Evolutionary conservation across 2,113 vertebrate genomes (phyloP), one percentile per base, ranked within the genome.

Genomic region (Cottus gobio): DNA sequence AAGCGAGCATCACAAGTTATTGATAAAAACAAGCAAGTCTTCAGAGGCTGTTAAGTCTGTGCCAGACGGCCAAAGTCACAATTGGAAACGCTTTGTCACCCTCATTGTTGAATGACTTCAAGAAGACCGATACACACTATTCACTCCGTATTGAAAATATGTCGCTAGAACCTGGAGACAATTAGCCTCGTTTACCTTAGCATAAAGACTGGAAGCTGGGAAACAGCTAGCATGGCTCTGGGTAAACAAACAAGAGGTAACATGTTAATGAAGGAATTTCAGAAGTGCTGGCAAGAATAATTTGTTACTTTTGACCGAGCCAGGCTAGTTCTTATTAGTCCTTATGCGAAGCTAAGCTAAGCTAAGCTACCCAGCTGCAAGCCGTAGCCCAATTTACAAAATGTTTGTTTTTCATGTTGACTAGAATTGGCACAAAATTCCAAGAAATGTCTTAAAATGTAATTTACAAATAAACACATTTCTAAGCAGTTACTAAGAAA

Each of bases 381-480:
- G 54, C 44, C 31, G 42, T 71, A 58, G 30, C 10, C 24, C 11
- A 44, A 62, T 2, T 52, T 37, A 71, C 12, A 0, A 67, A 68
- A 48, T 76, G 30, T 50, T 66, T 20, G n/a, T 24, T 42, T 9
- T 73, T 28, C 5, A 31, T 52, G 20, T 39, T 62, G 44, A 22
- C 4, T 62, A 15, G 65, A 71, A 71, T 46, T 28, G 46, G 10
- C 20, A 15, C 36, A 63, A 50, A 34, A 70, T 67, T 8, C 60
- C 44, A 71, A 10, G 20, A 82, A 56, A 44, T 36, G 7, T 34
- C 52, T 60, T 1, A 37, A 67, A 54, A 18, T 52, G 37, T 61
- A 39, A 66, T 68, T 36, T n/a, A 30, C 12, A 72, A n/a, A 79
- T 18, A 71, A 65, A 31, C 9, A 37, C 6, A 1, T 68, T 75